Evolutionary conservation across 2,797 vertebrate genomes (phyloP), one percentile per base, ranked within the genome.

Genomic region (Serranus cabrilla): DNA sequence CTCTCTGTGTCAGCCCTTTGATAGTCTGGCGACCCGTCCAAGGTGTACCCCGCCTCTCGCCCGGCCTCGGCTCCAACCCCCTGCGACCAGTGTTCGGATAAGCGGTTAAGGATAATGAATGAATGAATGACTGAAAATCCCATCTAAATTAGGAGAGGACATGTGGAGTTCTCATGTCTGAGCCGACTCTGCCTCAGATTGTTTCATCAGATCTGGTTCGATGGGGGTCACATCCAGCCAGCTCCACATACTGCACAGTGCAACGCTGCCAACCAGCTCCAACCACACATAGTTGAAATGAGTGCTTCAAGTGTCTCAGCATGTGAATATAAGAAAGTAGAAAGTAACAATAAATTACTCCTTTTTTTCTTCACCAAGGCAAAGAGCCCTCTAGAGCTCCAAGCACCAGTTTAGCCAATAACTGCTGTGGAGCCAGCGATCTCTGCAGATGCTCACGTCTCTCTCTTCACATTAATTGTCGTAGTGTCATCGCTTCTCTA

Each of bases 121-220:
- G 27, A 3, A 27, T 27, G 27, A 27, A 27, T 27, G 27, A 27
- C 27, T 27, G 27, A 27, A 27, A 27, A 27, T 3, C 3, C 27
- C 3, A 27, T 70, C 72, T 73, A 84, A 84, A 89, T 83, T 76
- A 27, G 34, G 55, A 88, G 37, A 67, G 16, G 45, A 37, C 61
- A 52, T 34, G n/a, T 23, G 74, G 56, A 49, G 6, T 50, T 64
- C 14, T 51, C 31, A 4, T 21, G n/a, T 37, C 31, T 51, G n/a
- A 39, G 21, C 57, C 17, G 58, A 69, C 47, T 74, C 69, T 58
- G 46, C 50, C 39, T 72, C 73, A 74, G 59, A 54, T 49, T 78
- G 45, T 58, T 31, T 34, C 68, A 27, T 71, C 34, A 68, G 37
- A 58, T 27, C 14, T 45, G n/a, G 20, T 42, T 57, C 18, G 13